These are phyloP conservation scores for Echinometra lucunter DNA, from an alignment of 53 echinoderm and acorn worm species.

Conservation along the genomic window DNA sequence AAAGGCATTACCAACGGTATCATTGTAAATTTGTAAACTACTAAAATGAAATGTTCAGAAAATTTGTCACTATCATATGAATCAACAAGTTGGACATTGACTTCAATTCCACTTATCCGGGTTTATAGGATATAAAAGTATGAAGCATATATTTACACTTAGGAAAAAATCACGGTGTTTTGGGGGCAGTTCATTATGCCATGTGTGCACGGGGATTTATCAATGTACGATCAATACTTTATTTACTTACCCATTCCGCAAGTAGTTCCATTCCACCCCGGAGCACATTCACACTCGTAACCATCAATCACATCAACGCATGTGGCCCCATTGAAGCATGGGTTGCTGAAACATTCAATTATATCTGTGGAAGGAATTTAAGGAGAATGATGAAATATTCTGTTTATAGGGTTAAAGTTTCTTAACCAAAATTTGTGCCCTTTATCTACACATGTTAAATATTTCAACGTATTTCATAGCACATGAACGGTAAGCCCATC, in stretches of 20 bases:
- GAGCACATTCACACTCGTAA: constrained; percentile 44
- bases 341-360: constrained; percentile 49
- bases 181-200: too few relatives aligned
- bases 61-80: background rate
- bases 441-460: too few relatives aligned
- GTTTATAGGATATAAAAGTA: too few relatives aligned
- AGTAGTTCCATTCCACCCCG: constrained; percentile 52
- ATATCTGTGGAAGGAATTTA: constrained; percentile 39
- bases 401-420: background rate
- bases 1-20: background rate
- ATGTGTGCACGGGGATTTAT: background rate
- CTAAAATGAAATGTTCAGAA: background rate
- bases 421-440: too few relatives aligned
- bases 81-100: background rate
- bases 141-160: too few relatives aligned
- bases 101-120: background rate
- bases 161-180: too few relatives aligned
- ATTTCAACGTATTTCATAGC: too few relatives aligned
- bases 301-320: constrained; percentile 50
- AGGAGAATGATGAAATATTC: background rate
- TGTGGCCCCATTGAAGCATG: constrained; percentile 51
- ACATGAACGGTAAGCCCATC: too few relatives aligned
- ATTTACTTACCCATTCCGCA: constrained; percentile 47
- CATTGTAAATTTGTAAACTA: background rate
- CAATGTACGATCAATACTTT: too few relatives aligned